phyloP scores from a whole-genome alignment of 2,113 vertebrate genomes.

The Podarcis cretensis region DNA sequence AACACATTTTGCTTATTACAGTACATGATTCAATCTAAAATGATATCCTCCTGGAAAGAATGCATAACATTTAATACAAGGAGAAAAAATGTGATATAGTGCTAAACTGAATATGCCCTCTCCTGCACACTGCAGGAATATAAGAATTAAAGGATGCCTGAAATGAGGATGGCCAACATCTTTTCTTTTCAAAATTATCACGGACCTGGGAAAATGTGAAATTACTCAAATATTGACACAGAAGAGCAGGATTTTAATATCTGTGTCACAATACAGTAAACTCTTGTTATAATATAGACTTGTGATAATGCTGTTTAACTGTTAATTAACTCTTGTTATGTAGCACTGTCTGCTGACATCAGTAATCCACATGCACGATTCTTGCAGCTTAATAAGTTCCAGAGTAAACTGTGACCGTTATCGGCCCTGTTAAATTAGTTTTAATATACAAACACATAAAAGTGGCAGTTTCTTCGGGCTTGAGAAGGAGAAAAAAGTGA shows the following conservation, averaged over 20 bases:
- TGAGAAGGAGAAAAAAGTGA: neutral
- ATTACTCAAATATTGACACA: slow-evolving; percentile 35
- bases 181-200: neutral
- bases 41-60: slow-evolving; percentile 54
- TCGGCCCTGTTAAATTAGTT: slow-evolving; percentile 46
- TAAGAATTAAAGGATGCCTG: slow-evolving; percentile 35
- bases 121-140: slow-evolving; percentile 11
- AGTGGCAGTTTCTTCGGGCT: neutral
- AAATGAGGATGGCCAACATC: slow-evolving; percentile 36
- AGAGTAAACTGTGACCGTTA: slow-evolving; percentile 31
- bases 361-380: slow-evolving; percentile 44
- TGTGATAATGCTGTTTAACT: slow-evolving; percentile 37
- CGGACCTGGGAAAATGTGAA: neutral
- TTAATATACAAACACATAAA: slow-evolving; percentile 19
- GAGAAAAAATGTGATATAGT: slow-evolving; percentile 56
- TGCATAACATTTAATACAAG: slow-evolving; percentile 55
- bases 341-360: slow-evolving; percentile 42
- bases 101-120: slow-evolving; percentile 41
- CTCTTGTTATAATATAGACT: slow-evolving; percentile 31
- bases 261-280: slow-evolving; percentile 37
- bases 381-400: slow-evolving; percentile 43
- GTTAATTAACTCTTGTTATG: slow-evolving; percentile 57
- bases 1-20: slow-evolving; percentile 52
- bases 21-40: slow-evolving; percentile 55
- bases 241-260: slow-evolving; percentile 51